Evolutionary conservation across 2,888 invertebrate genomes (phyloP).

Genomic region (Cephus pulcher): DNA sequence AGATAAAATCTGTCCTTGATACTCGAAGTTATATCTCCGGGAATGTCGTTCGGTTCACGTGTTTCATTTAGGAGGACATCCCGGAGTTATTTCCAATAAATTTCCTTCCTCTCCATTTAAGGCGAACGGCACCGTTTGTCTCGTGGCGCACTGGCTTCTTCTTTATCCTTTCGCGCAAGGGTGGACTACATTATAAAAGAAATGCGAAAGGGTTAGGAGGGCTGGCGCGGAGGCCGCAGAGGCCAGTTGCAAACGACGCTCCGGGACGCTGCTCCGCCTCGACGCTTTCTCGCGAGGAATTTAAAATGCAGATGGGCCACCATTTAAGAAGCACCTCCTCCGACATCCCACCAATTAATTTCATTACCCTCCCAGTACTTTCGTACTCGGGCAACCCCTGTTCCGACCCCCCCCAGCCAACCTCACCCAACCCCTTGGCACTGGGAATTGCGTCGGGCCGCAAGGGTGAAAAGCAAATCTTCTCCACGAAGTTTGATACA

Average conservation of each 20-base stretch:
- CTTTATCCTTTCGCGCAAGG: not conserved
- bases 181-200: not conserved
- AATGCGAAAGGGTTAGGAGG: conserved; percentile 3
- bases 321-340: conserved; percentile 39
- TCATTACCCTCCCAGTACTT: conserved; percentile 38
- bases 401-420: conserved; percentile 4
- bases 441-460: conserved; percentile 4
- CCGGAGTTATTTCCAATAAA: conserved; percentile 3
- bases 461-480: conserved; percentile 31
- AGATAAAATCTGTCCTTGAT: not conserved
- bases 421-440: conserved; percentile 9
- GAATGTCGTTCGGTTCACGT: not conserved
- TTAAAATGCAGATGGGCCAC: conserved; percentile 38
- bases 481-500: conserved; percentile 18
- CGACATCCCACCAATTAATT: conserved; percentile 52
- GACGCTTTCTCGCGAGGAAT: conserved; percentile 31
- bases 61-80: not conserved
- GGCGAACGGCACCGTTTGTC: not conserved
- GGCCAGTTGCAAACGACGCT: conserved; percentile 1
- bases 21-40: not conserved
- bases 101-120: not conserved
- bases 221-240: not conserved
- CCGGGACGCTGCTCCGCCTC: conserved; percentile 6
- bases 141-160: not conserved
- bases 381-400: conserved; percentile 20